These are phyloP conservation scores for Laspeyria flexula DNA, from an alignment of 2,888 invertebrate species.

Conservation along the genomic window DNA sequence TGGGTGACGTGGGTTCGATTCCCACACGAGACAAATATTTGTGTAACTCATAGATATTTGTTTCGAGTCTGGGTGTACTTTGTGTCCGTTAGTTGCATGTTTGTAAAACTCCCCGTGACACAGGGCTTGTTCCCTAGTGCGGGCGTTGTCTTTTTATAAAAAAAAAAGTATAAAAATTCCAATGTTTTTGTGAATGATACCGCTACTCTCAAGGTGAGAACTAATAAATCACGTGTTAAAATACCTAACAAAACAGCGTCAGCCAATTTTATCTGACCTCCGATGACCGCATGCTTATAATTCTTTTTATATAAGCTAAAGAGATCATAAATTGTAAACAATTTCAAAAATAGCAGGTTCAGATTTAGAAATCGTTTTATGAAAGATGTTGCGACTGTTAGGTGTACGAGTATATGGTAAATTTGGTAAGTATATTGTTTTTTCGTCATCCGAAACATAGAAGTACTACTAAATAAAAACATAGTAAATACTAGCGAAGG, in stretches of 20 bases:
- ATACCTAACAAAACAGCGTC: not conserved
- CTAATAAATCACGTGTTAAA: not conserved
- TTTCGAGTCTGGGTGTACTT: too few relatives aligned
- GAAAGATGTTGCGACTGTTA: not conserved
- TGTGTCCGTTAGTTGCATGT: too few relatives aligned
- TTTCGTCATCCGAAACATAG: too few relatives aligned
- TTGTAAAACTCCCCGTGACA: too few relatives aligned
- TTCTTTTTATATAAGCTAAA: not conserved
- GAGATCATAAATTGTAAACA: not conserved
- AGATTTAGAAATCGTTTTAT: not conserved
- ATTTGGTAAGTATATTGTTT: too few relatives aligned
- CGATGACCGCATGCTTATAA: conserved; percentile 12
- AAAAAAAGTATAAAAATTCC: too few relatives aligned
- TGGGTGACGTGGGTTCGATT: too few relatives aligned
- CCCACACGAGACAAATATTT: too few relatives aligned
- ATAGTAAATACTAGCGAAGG: not conserved
- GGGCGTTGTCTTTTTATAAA: too few relatives aligned
- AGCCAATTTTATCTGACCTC: conserved; percentile 12
- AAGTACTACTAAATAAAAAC: too few relatives aligned
- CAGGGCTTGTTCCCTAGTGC: too few relatives aligned
- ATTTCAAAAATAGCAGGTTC: conserved; percentile 29
- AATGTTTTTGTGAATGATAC: not conserved
- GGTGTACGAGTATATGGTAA: not conserved
- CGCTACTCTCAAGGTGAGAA: not conserved
- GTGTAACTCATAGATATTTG: too few relatives aligned